Evolutionary conservation across 2,888 invertebrate species (phyloP), one percentile per base, ranked within the genome.

Genomic region (Eupithecia subfuscata): DNA sequence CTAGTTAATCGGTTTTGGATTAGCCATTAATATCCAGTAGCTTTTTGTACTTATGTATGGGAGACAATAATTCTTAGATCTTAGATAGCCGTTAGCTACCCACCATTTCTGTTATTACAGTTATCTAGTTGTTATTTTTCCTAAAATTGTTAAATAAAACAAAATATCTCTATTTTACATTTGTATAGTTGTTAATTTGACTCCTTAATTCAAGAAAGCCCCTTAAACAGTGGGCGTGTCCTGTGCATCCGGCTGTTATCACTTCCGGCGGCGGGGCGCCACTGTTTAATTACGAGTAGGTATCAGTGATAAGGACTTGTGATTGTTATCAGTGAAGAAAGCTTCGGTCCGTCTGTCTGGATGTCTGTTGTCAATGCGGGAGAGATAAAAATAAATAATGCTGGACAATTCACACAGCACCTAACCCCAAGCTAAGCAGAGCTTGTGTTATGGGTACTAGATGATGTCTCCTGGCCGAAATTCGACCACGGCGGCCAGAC

Each of bases 191-290:
- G 60, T 25, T 60, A 60, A 25, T 60, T 25, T 64, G 30, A 18
- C 16, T 64, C 34, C 18, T 18, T 18, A 34, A 25, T 25, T 56
- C 60, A 60, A 14, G 60, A 60, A 60, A 60, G 60, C 60, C 12
- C 60, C 60, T 60, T 60, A 60, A 6, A 11, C 14, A 82, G 83
- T 85, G 85, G 88, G 88, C 87, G 88, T 86, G 84, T 82, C 79
- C 69, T 81, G 81, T 77, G 81, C 84, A 86, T 88, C 87, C 87
- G 86, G 86, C 76, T 82, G 84, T 88, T 88, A 88, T 88, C 87
- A 87, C 83, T 88, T 88, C 87, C 87, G 86, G 85, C 83, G 82
- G 16, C 43, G 43, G 60, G 60, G 81, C 84, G 87, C 86, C 85
- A 82, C 82, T 87, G 86, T 88, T 87, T 87, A 88, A 88, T 87